Percentiles rank a stretch among this genome's conserved stretches.
phyloP scores from a whole-genome alignment of 2,113 vertebrate genomes.

The Ptychochromis oligacanthus region DNA sequence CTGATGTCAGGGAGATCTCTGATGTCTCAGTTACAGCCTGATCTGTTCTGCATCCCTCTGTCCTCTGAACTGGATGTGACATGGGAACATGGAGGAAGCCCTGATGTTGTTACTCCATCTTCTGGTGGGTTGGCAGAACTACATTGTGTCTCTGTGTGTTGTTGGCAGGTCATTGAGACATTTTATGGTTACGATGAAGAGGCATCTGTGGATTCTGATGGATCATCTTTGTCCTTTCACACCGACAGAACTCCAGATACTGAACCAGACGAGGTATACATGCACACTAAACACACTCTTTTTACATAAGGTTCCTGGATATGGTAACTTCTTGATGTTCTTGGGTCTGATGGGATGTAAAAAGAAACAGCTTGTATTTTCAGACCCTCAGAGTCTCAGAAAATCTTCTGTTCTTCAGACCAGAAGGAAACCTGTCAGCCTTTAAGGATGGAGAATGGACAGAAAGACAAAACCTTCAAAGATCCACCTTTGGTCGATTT shows the following conservation, averaged over 20 bases:
- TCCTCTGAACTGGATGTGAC: no score
- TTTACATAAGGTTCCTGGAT: neutral
- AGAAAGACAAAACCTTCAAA: neutral
- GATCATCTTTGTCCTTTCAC: constrained; percentile 70
- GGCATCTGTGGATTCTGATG: constrained; percentile 68
- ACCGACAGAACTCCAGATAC: constrained; percentile 75
- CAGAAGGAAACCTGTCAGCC: neutral
- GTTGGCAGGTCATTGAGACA: constrained; percentile 68
- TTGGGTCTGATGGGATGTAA: neutral
- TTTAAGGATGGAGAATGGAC: neutral
- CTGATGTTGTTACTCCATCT: no score
- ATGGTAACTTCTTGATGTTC: neutral
- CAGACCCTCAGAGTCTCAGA: neutral
- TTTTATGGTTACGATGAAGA: constrained; percentile 77
- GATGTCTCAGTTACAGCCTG: no score
- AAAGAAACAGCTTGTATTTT: neutral
- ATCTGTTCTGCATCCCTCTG: no score
- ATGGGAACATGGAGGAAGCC: no score
- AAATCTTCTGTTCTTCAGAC: no score
- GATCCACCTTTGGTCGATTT: neutral
- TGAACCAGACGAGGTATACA: constrained; percentile 71
- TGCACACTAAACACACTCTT: neutral
- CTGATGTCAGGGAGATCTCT: no score
- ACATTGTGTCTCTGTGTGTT: neutral
- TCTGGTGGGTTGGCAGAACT: neutral